Evolutionary conservation across 2,113 vertebrate genomes (phyloP).

Genomic region (Mesembrinibis cayennensis): DNA sequence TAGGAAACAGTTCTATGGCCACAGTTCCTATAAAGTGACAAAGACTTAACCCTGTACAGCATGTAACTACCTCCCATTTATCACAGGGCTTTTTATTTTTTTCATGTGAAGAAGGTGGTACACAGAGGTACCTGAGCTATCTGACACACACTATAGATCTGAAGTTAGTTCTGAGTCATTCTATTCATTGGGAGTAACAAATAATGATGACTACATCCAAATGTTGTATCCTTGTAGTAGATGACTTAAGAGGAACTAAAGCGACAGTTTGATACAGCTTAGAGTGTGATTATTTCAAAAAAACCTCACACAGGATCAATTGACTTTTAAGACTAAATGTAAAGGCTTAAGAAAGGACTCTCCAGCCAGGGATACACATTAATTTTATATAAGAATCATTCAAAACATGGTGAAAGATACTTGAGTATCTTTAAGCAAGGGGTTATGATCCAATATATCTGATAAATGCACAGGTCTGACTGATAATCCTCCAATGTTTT

Average conservation of each 20-base stretch:
- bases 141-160: not conserved
- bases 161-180: not conserved
- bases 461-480: not conserved
- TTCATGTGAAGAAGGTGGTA: not conserved
- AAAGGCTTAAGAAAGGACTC: not conserved
- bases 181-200: not conserved
- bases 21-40: not conserved
- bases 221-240: not conserved
- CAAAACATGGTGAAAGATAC: not conserved
- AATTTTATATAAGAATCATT: not conserved
- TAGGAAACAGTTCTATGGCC: rapidly evolving
- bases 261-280: not conserved
- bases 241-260: not conserved
- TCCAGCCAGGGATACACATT: not conserved
- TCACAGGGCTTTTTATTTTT: not conserved
- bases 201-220: not conserved
- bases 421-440: not conserved
- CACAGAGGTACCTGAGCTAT: not conserved
- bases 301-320: not conserved
- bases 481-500: not conserved
- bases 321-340: not conserved
- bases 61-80: not conserved
- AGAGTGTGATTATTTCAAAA: not conserved
- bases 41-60: not conserved
- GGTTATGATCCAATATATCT: not conserved